Conservation (phyloP, 2,113 vertebrate genomes). For the Laterallus jamaicensis region DNA sequence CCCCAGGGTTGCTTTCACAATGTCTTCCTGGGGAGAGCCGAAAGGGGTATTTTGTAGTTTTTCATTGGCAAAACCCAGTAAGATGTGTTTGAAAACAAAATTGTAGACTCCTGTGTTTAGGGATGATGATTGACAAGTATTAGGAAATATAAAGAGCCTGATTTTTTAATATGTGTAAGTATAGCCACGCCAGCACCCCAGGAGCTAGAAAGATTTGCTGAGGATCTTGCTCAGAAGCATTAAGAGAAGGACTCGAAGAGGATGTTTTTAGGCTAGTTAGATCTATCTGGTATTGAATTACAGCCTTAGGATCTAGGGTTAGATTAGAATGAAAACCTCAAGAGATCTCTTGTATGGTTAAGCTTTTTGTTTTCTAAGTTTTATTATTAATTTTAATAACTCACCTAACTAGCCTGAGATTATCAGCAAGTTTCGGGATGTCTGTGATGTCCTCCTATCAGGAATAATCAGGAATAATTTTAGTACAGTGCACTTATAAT, state of each 20-base stretch:
- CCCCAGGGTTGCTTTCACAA: not conserved
- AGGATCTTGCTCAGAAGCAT: not conserved
- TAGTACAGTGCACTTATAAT: conserved; percentile 4
- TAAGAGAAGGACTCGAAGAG: not conserved
- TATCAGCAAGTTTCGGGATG: conserved; percentile 92
- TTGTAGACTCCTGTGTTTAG: not conserved
- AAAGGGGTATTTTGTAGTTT: not conserved
- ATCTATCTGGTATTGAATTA: not conserved
- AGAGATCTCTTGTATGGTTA: not conserved
- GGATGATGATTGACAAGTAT: not conserved
- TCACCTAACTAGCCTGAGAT: conserved; percentile 93
- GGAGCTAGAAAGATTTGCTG: not conserved
- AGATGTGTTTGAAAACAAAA: not conserved
- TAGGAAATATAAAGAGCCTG: not conserved
- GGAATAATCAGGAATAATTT: conserved; percentile 68
- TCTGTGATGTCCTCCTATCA: conserved; percentile 96
- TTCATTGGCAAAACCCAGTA: not conserved
- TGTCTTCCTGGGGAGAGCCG: not conserved
- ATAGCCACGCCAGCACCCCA: not conserved
- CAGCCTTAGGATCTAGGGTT: not conserved
- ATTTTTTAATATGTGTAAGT: not conserved
- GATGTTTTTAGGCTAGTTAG: not conserved
- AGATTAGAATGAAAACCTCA: not conserved
- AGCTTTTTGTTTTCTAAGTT: not conserved
- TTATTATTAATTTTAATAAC: conserved; percentile 22